These are phyloP conservation scores for Dipus sagitta DNA, from an alignment of 2,797 vertebrate species.

Conservation along the genomic window DNA sequence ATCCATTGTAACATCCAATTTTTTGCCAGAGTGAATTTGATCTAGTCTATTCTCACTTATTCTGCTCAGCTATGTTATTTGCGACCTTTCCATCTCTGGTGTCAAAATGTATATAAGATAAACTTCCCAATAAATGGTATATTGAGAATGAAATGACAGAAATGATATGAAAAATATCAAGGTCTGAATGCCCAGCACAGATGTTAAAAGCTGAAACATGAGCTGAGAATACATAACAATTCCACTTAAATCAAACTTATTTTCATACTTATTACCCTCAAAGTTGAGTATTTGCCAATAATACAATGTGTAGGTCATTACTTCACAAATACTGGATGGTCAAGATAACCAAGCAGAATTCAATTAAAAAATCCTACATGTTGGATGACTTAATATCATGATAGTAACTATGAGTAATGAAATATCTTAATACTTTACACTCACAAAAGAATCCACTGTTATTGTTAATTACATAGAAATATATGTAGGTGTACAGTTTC, in stretches of 20 bases:
- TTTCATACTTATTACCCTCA: neutral
- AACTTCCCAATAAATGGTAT: constrained; percentile 21
- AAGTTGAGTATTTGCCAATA: neutral
- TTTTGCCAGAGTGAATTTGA: constrained; percentile 72
- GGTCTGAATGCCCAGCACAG: constrained; percentile 6
- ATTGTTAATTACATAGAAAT: neutral
- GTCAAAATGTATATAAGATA: constrained; percentile 38
- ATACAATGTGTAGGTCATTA: neutral
- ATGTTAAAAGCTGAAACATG: constrained; percentile 37
- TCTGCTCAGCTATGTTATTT: constrained; percentile 50
- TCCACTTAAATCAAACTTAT: neutral
- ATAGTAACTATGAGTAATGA: neutral
- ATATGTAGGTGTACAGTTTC: neutral
- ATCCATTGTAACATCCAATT: constrained; percentile 73
- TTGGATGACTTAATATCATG: neutral
- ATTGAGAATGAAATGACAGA: constrained; percentile 36
- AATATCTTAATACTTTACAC: neutral
- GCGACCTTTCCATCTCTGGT: constrained; percentile 40
- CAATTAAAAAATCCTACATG: neutral
- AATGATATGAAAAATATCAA: constrained; percentile 52
- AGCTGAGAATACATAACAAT: neutral
- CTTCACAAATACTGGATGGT: neutral
- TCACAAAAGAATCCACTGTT: neutral
- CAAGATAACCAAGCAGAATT: neutral
- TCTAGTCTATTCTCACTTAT: constrained; percentile 48